phyloP scores from a whole-genome alignment of 2,797 vertebrate species.

The Gymnocypris eckloni region DNA sequence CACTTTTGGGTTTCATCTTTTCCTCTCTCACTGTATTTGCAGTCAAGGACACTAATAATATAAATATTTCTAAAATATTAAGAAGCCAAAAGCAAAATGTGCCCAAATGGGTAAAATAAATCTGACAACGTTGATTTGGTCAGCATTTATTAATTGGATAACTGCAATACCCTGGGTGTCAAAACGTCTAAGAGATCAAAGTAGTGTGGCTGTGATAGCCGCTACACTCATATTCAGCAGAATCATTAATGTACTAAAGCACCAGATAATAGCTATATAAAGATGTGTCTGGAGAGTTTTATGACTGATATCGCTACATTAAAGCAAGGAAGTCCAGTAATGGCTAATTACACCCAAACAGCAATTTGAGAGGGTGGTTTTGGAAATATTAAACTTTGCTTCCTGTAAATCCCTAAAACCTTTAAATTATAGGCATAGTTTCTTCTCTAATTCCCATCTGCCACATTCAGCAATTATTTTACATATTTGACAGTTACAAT shows the following conservation, averaged over 20 bases:
- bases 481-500: not conserved
- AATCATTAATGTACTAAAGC: conserved; percentile 44
- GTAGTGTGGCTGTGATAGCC: not conserved
- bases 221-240: conserved; percentile 25
- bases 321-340: conserved; percentile 37
- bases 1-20: not conserved
- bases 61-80: not conserved
- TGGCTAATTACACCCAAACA: conserved; percentile 36
- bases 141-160: not conserved
- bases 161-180: conserved; percentile 8
- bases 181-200: conserved; percentile 16
- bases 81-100: not conserved
- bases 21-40: not conserved
- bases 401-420: conserved; percentile 14
- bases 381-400: conserved; percentile 15
- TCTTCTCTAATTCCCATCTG: not conserved
- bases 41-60: not conserved
- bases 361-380: conserved; percentile 11
- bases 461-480: not conserved
- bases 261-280: conserved; percentile 41
- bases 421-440: conserved; percentile 6
- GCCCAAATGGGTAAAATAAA: not conserved
- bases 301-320: conserved; percentile 34
- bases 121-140: conserved; percentile 7
- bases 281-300: conserved; percentile 32